phyloP scores from a whole-genome alignment of 2,113 vertebrate species.

The Sus scrofa region DNA sequence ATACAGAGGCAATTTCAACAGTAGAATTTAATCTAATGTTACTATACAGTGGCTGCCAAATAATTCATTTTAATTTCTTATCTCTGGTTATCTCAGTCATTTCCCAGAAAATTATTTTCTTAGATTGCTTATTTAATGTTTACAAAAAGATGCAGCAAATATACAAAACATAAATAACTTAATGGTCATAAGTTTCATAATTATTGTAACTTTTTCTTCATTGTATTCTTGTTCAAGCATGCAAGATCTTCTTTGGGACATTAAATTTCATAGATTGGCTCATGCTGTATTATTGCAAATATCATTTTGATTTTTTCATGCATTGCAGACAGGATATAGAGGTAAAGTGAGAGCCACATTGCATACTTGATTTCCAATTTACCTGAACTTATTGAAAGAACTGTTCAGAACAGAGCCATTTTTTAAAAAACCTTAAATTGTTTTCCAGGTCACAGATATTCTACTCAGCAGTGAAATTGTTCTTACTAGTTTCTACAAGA shows the following conservation, averaged over 20 bases:
- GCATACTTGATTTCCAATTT: conserved; percentile 73
- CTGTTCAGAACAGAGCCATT: conserved; percentile 36
- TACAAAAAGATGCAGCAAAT: conserved; percentile 69
- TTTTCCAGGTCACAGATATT: conserved; percentile 75
- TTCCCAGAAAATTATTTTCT: conserved; percentile 76
- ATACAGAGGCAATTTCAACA: conserved; percentile 79
- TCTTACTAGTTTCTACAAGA: conserved; percentile 62
- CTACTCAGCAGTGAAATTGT: conserved; percentile 71
- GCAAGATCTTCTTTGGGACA: conserved; percentile 73
- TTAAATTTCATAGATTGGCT: conserved; percentile 77
- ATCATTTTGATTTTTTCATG: conserved; percentile 78
- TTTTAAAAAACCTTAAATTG: conserved; percentile 39
- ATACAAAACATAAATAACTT: conserved; percentile 77
- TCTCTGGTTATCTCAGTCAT: conserved; percentile 75
- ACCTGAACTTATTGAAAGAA: conserved; percentile 71
- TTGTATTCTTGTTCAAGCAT: conserved; percentile 77
- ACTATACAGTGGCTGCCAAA: conserved; percentile 59
- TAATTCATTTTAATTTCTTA: conserved; percentile 84
- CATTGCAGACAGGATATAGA: conserved; percentile 60
- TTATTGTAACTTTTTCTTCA: conserved; percentile 73
- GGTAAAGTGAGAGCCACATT: conserved; percentile 60
- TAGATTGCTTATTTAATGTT: conserved; percentile 78
- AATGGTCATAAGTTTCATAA: conserved; percentile 77
- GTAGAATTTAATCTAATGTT: conserved; percentile 73
- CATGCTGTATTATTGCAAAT: conserved; percentile 75